These are phyloP conservation scores for Psammodynastes pulverulentus DNA, from an alignment of 2,113 vertebrate species.

Conservation along the genomic window DNA sequence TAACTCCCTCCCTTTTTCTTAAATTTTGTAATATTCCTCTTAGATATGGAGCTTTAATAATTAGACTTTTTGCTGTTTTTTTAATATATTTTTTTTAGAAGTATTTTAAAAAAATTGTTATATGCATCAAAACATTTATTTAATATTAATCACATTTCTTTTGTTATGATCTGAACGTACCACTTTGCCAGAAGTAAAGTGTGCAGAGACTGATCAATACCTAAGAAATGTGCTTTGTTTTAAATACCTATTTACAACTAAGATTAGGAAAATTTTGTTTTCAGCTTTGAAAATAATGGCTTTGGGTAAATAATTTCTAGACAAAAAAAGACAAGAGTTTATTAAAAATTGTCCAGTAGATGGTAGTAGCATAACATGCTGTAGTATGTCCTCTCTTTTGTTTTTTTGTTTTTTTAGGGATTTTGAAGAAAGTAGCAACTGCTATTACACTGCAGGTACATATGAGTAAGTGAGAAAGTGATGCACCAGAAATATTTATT, in stretches of 20 bases:
- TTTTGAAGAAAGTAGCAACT: neutral
- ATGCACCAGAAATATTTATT: conserved; percentile 9
- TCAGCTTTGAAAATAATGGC: neutral
- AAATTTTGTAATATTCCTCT: neutral
- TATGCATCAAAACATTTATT: neutral
- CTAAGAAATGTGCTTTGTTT: neutral
- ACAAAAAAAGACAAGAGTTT: neutral
- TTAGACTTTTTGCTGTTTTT: neutral
- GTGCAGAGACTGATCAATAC: neutral
- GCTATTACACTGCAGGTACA: neutral
- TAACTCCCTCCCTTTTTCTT: neutral
- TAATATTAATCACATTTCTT: neutral
- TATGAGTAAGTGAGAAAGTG: neutral
- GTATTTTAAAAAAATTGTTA: neutral
- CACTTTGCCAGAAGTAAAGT: neutral
- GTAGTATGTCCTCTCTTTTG: neutral
- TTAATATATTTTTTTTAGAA: neutral
- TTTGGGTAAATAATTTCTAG: neutral
- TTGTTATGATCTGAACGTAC: neutral
- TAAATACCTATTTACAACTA: neutral
- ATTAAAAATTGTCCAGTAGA: conserved; percentile 51
- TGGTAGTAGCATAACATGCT: conserved; percentile 62
- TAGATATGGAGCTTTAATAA: neutral
- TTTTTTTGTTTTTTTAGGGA: neutral
- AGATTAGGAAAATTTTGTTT: neutral